phyloP scores from a whole-genome alignment of 2,797 vertebrate genomes.

The Alosa sapidissima region DNA sequence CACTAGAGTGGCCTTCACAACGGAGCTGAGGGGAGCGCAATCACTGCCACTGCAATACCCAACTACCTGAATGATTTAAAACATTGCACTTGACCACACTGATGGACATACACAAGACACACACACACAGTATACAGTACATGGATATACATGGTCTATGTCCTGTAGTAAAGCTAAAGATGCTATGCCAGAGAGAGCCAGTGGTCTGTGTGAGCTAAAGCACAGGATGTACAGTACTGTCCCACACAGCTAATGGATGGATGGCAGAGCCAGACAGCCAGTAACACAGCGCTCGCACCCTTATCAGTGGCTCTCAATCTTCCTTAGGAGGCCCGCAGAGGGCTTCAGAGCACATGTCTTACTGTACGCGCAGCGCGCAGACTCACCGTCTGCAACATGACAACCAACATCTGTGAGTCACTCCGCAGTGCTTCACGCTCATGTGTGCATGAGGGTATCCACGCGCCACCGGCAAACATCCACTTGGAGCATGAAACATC shows the following conservation, averaged over 20 bases:
- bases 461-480: neutral
- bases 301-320: neutral
- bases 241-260: neutral
- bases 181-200: no score
- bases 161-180: no score
- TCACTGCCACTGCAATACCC: neutral
- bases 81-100: neutral
- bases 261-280: neutral
- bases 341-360: neutral
- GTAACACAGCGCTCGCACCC: neutral
- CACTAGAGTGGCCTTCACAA: slow-evolving; percentile 21
- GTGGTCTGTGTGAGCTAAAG: neutral
- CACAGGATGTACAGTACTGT: neutral
- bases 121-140: neutral
- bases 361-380: neutral
- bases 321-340: neutral
- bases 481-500: neutral
- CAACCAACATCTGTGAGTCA: slow-evolving; percentile 12
- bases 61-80: slow-evolving; percentile 2
- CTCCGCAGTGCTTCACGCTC: neutral
- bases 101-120: neutral
- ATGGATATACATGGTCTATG: no score
- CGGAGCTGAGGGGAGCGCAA: neutral
- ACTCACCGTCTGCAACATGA: neutral
- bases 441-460: neutral